Evolutionary conservation across 2,888 invertebrate species (phyloP).

Genomic region (Hirtodrosophila trivittata): DNA sequence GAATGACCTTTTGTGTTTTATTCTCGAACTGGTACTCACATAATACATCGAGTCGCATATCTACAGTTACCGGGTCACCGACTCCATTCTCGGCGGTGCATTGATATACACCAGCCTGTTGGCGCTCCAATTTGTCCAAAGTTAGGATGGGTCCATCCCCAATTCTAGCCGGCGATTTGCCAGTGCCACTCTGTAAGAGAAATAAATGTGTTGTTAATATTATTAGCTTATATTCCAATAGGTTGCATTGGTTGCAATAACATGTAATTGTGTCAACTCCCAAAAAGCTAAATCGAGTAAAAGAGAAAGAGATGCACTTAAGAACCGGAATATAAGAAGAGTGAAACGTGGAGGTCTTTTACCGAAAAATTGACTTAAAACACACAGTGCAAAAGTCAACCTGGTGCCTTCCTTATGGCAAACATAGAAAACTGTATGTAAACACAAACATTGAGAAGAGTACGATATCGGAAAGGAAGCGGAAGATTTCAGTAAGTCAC

Average conservation of each 20-base stretch:
- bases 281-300: too few species aligned
- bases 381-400: conserved; percentile 45
- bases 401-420: conserved; percentile 19
- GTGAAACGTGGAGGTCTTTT: conserved; percentile 13
- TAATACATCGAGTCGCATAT: conserved; percentile 87
- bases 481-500: conserved; percentile 25
- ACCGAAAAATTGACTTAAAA: conserved; percentile 32
- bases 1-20: too few species aligned
- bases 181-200: conserved; percentile 81
- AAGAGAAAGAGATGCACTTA: conserved; percentile 54
- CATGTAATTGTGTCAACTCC: conserved; percentile 8
- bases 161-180: conserved; percentile 83
- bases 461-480: conserved; percentile 8
- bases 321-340: conserved; percentile 21
- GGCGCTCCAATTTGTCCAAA: conserved; percentile 87
- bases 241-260: conserved; percentile 36
- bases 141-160: conserved; percentile 88
- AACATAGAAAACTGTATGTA: conserved; percentile 56
- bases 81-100: conserved; percentile 89
- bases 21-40: conserved; percentile 85
- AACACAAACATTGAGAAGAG: conserved; percentile 51
- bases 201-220: conserved; percentile 18
- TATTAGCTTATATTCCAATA: conserved; percentile 43
- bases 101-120: conserved; percentile 87
- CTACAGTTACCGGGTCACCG: conserved; percentile 87